Base-by-base conservation (phyloP, 2,113 vertebrate species). In the Otolemur garnettii region DNA sequence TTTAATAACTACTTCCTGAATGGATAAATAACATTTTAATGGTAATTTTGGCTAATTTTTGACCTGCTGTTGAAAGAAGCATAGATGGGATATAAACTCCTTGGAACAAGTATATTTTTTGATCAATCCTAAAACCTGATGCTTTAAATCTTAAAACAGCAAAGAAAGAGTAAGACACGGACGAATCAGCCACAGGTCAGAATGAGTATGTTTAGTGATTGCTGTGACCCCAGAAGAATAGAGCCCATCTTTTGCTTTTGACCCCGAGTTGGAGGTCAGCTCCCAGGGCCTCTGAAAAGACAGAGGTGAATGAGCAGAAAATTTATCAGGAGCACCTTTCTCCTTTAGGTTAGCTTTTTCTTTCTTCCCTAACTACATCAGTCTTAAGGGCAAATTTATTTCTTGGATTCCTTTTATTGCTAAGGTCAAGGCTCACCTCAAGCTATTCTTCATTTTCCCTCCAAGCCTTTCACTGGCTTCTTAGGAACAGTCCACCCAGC, bases 341-440 rank as follows among this genome's bases (percentile, higher is more conserved):
- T 93, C 57, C n/a, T 59, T 68, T 11, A 18, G 22, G 75, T 69
- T 74, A 3, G 45, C 28, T 38, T 53, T 22, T 64, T 53, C 10
- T 14, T 38, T 90, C 84, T 91, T 89, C 83, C 84, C 18, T 42
- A 50, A 90, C 71, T 68, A 83, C 22, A 33, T 77, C 74, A 26
- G 33, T 92, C 93, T 97, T 66, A 94, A 97, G 93, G 78, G 15
- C n/a, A 71, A 77, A 91, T 89, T 72, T 66, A 10, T 69, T 72
- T 62, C n/a, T 9, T 64, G 66, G 42, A 72, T 57, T 94, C 15
- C 62, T 83, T 91, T 74, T 60, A 38, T 19, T 78, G 50, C 28
- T 86, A n/a, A 75, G 59, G 9, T 75, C 45, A 83, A 71, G 68
- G 45, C 60, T 91, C 72, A 79, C 18, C 59, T 81, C 94, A 60